These are phyloP conservation scores for Hydriomena furcata DNA, from an alignment of 2,888 invertebrate genomes.

Conservation along the genomic window DNA sequence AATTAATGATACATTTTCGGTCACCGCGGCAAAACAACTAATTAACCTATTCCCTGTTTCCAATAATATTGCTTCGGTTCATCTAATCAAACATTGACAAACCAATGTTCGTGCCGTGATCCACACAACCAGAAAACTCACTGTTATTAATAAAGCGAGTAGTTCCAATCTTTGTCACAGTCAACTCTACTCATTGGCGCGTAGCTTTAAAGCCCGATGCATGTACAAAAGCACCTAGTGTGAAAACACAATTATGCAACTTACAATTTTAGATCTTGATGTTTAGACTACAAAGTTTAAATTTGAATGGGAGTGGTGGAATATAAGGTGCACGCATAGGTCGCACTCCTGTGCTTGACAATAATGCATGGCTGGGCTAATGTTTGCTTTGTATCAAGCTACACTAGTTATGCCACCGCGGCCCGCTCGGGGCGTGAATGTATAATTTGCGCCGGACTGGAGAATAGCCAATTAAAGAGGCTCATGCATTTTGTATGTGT, in stretches of 20 bases:
- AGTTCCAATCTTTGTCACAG: constrained; percentile 77
- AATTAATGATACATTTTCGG: constrained; percentile 10
- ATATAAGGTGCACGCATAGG: constrained; percentile 41
- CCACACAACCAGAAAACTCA: constrained; percentile 63
- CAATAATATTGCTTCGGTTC: constrained; percentile 12
- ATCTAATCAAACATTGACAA: constrained; percentile 42
- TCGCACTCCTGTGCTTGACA: constrained; percentile 75
- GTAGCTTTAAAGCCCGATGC: constrained; percentile 71
- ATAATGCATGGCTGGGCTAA: constrained; percentile 82
- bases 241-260: constrained; percentile 21
- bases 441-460: constrained; percentile 69
- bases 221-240: constrained; percentile 56
- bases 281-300: not conserved
- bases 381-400: constrained; percentile 80
- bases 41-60: constrained; percentile 29
- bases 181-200: constrained; percentile 68
- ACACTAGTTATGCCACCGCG: constrained; percentile 75
- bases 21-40: constrained; percentile 24
- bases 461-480: constrained; percentile 78
- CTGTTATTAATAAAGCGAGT: constrained; percentile 73
- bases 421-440: constrained; percentile 75
- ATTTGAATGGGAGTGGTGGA: constrained; percentile 14
- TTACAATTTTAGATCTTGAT: constrained; percentile 11
- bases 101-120: constrained; percentile 36
- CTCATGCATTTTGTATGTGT: constrained; percentile 74